Evolutionary conservation across 1,140 invertebrate species (phyloP), one percentile per base, ranked within the genome.

Genomic region (Hestina assimilis): DNA sequence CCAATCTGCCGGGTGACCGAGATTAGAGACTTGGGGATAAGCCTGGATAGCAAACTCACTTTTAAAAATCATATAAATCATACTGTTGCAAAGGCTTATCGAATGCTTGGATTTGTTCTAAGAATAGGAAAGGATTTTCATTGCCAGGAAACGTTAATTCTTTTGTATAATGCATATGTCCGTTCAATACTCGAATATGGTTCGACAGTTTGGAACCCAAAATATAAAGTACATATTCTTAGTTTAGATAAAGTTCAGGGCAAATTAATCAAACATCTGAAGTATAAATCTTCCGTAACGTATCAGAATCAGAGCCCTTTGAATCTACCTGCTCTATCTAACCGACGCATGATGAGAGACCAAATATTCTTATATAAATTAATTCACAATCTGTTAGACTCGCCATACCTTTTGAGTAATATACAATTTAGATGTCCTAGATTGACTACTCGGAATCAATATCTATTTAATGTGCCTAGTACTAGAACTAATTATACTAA

Each of bases 141-240:
- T 26, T 0, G 26, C 28, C 6, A 1, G 2, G 6, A 15, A 0
- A 59, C 47, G 6, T 1, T 59, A 12, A 19, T 28, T n/a, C 20
- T 52, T 14, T 33, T 58, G 4, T 52, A 35, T 15, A 43, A 51
- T 24, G 12, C 42, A 5, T 50, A 14, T 24, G 24, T 48, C 7
- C 11, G 28, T 15, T 19, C 46, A 6, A 48, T 15, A 12, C 9
- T 50, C 2, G 26, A 58, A 12, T 59, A 46, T 38, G 41, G 40
- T 19, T 59, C 55, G 12, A 31, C 14, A 12, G 20, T 59, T 14
- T 59, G 42, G 50, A 59, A 47, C 29, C 42, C 57, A 3, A 14
- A 31, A 14, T 50, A 50, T 38, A 33, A 50, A 24, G n/a, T 23
- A 7, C 4, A 24, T 24, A 23, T 4, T 35, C 3, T 35, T 12